These are phyloP conservation scores for Acanthurus tractus DNA, from an alignment of 2,797 vertebrate genomes.

Conservation along the genomic window DNA sequence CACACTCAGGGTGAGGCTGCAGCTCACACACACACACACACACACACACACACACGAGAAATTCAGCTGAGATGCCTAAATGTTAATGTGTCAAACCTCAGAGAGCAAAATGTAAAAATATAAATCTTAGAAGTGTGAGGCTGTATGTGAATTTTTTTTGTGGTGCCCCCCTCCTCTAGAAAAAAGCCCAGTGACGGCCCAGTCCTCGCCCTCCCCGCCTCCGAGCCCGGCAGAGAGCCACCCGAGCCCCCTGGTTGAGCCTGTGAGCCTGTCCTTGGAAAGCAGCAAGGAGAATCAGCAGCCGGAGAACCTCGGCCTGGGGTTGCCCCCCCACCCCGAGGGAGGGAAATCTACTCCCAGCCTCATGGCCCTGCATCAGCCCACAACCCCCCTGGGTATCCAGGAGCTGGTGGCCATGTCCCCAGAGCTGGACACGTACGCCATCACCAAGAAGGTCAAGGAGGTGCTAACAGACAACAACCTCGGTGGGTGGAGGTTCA, in stretches of 20 bases:
- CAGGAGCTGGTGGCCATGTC: conserved; percentile 97
- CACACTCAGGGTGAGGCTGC: conserved; percentile 77
- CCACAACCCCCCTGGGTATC: conserved; percentile 90
- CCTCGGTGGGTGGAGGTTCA: conserved; percentile 85
- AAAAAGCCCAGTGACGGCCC: conserved; percentile 89
- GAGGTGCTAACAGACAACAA: conserved; percentile 98
- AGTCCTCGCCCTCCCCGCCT: conserved; percentile 92
- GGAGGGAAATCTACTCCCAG: conserved; percentile 85
- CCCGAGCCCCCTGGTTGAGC: conserved; percentile 89
- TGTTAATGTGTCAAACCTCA: background rate
- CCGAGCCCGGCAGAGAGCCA: conserved; percentile 89
- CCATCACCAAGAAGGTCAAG: conserved; percentile 97
- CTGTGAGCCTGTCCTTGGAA: conserved; percentile 90
- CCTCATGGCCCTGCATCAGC: conserved; percentile 77
- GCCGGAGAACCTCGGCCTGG: conserved; percentile 85
- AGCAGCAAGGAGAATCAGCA: conserved; percentile 99
- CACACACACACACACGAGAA: background rate
- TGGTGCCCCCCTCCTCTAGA: conserved; percentile 66
- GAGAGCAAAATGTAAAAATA: background rate
- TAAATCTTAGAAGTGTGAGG: too few species aligned
- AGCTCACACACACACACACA: background rate
- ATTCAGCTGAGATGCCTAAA: background rate
- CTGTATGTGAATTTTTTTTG: background rate
- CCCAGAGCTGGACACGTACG: conserved; percentile 95
- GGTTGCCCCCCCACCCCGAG: conserved; percentile 73